Percentiles rank a stretch among this genome's conserved stretches.
Evolutionary conservation across 2,797 vertebrate genomes (phyloP).

Genomic region (Chrysolophus pictus): DNA sequence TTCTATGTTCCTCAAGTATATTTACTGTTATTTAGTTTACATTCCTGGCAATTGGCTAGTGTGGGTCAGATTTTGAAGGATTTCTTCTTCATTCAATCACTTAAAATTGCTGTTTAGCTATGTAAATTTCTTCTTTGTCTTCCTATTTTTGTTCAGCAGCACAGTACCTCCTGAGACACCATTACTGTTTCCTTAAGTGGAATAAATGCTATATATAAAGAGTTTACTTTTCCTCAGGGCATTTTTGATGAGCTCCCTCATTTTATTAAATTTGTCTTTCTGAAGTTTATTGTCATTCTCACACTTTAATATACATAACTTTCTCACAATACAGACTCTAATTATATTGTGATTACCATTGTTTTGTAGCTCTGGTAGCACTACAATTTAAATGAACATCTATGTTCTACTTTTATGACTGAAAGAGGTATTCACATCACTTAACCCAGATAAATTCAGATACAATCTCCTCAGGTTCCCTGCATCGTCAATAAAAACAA

Average conservation of each 20-base stretch:
- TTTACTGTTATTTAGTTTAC: background rate
- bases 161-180: background rate
- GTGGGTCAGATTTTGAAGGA: background rate
- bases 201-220: background rate
- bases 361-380: background rate
- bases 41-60: background rate
- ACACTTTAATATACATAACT: background rate
- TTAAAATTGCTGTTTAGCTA: background rate
- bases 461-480: background rate
- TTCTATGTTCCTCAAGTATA: background rate
- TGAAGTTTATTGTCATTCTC: constrained; percentile 19
- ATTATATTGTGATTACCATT: background rate
- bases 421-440: background rate
- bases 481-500: background rate
- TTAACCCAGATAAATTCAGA: background rate
- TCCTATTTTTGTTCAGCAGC: constrained; percentile 6
- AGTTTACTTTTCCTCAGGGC: constrained; percentile 38
- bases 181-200: constrained; percentile 36
- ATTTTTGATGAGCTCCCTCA: background rate
- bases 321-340: background rate
- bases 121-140: background rate
- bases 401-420: background rate
- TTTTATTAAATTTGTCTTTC: constrained; percentile 43
- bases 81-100: background rate
- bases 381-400: constrained; percentile 3